Evolutionary conservation across 2,888 invertebrate species (phyloP).

Genomic region (Epirrhoe tristata): DNA sequence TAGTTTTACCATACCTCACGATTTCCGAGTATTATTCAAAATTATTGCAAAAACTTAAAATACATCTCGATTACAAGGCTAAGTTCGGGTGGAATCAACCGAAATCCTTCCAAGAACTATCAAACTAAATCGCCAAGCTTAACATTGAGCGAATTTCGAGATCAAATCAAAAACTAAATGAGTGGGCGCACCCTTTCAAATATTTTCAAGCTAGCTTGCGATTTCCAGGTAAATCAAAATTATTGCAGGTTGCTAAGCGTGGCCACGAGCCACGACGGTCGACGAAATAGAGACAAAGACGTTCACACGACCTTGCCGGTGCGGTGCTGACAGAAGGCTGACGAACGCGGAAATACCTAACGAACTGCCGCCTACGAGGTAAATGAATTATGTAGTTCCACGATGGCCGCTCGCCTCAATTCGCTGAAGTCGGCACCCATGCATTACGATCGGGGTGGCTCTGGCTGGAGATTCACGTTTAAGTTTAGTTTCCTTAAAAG

Average conservation of each 20-base stretch:
- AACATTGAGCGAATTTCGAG: slow-evolving; percentile 16
- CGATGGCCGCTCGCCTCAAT: slow-evolving; percentile 51
- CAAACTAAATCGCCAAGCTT: slow-evolving; percentile 12
- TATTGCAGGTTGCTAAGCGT: slow-evolving; percentile 35
- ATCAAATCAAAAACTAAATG: slow-evolving; percentile 21
- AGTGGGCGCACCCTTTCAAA: slow-evolving; percentile 22
- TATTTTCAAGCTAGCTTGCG: slow-evolving; percentile 19
- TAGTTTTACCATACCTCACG: neutral
- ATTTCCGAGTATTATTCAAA: slow-evolving; percentile 4
- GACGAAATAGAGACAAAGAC: slow-evolving; percentile 77
- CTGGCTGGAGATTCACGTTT: slow-evolving; percentile 20
- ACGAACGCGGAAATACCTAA: slow-evolving; percentile 73
- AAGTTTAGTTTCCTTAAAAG: no score
- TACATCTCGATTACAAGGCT: slow-evolving; percentile 4
- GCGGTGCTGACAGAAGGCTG: slow-evolving; percentile 68
- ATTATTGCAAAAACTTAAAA: slow-evolving; percentile 1
- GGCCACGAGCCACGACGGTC: slow-evolving; percentile 39
- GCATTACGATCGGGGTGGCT: slow-evolving; percentile 28
- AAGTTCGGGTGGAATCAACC: slow-evolving; percentile 10
- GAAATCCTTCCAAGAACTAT: slow-evolving; percentile 16
- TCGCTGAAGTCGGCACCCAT: slow-evolving; percentile 41
- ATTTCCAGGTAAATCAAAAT: slow-evolving; percentile 31
- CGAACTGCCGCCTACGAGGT: slow-evolving; percentile 76
- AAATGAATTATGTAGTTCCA: slow-evolving; percentile 66
- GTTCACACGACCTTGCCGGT: slow-evolving; percentile 78